Base-by-base conservation (phyloP, 2,113 vertebrate genomes). In the Brachypodius melanocephalos region DNA sequence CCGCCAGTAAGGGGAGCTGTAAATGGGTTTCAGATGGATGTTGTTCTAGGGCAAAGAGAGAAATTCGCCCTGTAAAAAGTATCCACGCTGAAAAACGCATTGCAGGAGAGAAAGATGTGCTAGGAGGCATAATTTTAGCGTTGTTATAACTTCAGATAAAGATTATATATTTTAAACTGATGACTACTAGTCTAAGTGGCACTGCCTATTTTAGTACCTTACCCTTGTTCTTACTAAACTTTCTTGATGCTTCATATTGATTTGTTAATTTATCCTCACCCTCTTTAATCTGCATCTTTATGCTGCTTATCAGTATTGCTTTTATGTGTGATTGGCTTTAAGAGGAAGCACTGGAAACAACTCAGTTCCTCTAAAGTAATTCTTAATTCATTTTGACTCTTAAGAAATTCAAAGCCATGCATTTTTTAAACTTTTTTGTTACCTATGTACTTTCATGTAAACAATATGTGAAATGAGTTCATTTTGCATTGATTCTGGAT, bases 1-100 rank as follows among this genome's bases (percentile, higher is more conserved):
- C 52, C 82, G 48, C 31, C 51, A 80, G 67, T 55, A 65, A 96
- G 88, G 67, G 65, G 87, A 93, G 45, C 68, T 97, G 89, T 93
- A 91, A 94, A 97, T 97, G 84, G 71, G 57, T 94, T 96, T 97
- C 58, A 96, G 91, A 93, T 82, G 93, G 59, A 46, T 95, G 22
- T 77, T 96, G 96, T 67, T 94, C 32, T 87, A 49, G 65, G 74
- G 45, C 58, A 55, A 85, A 85, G 48, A 85, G 79, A 83, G 61
- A 34, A 86, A 58, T 94, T 91, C 51, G 19, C 32, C 10, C 42
- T 86, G 12, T 71, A 58, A 69, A 92, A 81, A 20, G 6, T 43
- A 40, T 72, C 55, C 46, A 12, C 88, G 87, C 88, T 93, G 65
- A 93, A 95, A 96, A 95, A 68, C 38, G 17, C n/a, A 22, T 74